A percentile compares a stretch with the other conserved stretches of the same genome.
Conservation (phyloP, 2,797 vertebrate genomes). For the Chelonia mydas region DNA sequence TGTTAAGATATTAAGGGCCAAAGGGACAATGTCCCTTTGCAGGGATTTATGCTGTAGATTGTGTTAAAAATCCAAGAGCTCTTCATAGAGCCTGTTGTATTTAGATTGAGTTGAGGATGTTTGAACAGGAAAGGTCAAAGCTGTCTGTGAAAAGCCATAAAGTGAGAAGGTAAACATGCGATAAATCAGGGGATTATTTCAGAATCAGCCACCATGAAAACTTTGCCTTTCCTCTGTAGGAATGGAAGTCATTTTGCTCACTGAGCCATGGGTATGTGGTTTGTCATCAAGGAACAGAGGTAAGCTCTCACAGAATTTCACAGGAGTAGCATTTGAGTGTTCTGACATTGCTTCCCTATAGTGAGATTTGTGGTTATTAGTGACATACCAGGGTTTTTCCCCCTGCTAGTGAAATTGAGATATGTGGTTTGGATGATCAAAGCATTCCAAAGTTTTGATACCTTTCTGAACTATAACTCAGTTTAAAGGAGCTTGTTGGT, state of each 20-base stretch:
- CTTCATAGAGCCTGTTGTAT: neutral
- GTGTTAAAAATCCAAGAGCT: neutral
- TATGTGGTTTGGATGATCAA: neutral
- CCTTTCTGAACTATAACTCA: neutral
- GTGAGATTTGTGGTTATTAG: neutral
- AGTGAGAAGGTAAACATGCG: neutral
- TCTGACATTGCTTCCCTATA: neutral
- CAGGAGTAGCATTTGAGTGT: neutral
- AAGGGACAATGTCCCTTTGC: slow-evolving; percentile 1
- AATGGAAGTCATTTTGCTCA: neutral
- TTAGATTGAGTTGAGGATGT: neutral
- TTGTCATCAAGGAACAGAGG: neutral
- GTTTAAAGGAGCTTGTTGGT: neutral
- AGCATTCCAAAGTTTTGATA: neutral
- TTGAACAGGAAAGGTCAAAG: slow-evolving; percentile 49
- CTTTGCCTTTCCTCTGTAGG: neutral
- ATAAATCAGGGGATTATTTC: slow-evolving; percentile 30
- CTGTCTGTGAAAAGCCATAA: neutral
- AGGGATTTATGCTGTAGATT: neutral
- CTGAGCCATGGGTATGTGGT: neutral
- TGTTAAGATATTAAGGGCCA: slow-evolving; percentile 4
- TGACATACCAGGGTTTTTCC: too few species aligned
- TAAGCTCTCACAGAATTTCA: neutral
- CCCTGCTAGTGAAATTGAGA: neutral
- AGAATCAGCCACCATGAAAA: neutral